Evolutionary conservation across 2,797 vertebrate genomes (phyloP), one percentile per base, ranked within the genome.

Genomic region (Loriculus beryllinus): DNA sequence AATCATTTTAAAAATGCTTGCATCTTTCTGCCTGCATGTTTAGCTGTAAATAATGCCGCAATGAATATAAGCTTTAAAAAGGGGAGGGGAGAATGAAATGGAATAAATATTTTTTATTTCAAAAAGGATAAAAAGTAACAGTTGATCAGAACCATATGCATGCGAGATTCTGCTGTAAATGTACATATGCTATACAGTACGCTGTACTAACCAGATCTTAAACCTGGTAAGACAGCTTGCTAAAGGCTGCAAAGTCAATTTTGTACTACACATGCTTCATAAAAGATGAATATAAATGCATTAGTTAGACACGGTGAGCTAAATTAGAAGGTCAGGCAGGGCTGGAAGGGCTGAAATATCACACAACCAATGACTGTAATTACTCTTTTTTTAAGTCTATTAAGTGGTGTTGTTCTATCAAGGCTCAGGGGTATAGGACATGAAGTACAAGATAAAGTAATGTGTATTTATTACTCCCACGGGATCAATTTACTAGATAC

Each of bases 301-400:
- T 98, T 97, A 98, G 97, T 98, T 98, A 98, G 98, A 98, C 97
- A 97, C 95, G 95, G 98, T 98, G 97, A 97, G 97, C 97, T 98
- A 98, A 98, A 98, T 98, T 97, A 98, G 98, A 98, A 98, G 98
- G 98, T 98, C 98, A 98, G 97, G 97, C 97, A 98, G 97, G 98
- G 97, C 97, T 98, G 97, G 97, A 97, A 98, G 98, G 98, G 97
- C 97, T 98, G 97, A 98, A 98, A 98, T 98, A 98, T 98, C 98
- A 98, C 97, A 98, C 97, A 97, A 97, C 97, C 98, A 98, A 98
- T 97, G 97, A 98, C 97, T 97, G 97, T 98, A 98, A 98, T 98
- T 98, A 98, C 98, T 98, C 98, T 98, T 98, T 98, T 98, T 98
- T 97, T 98, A 98, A 98, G 98, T 98, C 98, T 98, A 98, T 98